phyloP scores from a whole-genome alignment of 2,797 vertebrate species.

The Mareca penelope region DNA sequence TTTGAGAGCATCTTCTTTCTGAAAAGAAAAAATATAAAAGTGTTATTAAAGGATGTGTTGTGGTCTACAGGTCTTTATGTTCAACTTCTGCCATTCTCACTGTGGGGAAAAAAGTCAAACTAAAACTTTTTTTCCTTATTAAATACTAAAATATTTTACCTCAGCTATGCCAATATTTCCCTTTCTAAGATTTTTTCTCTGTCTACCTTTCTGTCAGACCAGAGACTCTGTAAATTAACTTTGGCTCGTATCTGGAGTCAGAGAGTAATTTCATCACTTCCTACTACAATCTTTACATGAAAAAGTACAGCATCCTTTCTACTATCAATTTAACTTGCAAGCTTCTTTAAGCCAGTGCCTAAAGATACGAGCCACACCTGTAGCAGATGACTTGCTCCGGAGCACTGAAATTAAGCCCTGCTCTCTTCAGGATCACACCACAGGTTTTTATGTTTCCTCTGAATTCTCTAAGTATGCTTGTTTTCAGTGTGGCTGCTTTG shows the following conservation, averaged over 20 bases:
- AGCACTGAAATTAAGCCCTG: not conserved
- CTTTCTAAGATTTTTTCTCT: not conserved
- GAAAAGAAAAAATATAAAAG: not conserved
- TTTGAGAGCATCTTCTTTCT: not conserved
- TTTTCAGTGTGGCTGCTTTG: slow-evolving; percentile 11
- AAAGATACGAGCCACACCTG: not conserved
- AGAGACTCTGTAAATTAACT: not conserved
- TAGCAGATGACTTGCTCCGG: slow-evolving; percentile 16
- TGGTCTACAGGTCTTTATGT: not conserved
- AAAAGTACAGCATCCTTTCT: not conserved
- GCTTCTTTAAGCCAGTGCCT: not conserved
- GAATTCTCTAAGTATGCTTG: not conserved
- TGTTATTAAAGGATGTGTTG: not conserved
- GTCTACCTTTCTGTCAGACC: not conserved
- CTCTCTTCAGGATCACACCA: not conserved
- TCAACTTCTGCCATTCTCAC: not conserved
- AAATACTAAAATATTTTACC: not conserved
- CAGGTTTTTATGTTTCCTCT: slow-evolving; percentile 20
- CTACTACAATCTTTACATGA: not conserved
- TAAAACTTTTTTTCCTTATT: not conserved
- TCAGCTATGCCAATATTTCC: not conserved
- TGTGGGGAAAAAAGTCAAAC: not conserved
- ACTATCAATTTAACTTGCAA: not conserved
- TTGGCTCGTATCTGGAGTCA: not conserved
- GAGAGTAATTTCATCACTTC: not conserved